Base-by-base conservation (phyloP, 2,888 invertebrate species). In the Sialis lutaria region DNA sequence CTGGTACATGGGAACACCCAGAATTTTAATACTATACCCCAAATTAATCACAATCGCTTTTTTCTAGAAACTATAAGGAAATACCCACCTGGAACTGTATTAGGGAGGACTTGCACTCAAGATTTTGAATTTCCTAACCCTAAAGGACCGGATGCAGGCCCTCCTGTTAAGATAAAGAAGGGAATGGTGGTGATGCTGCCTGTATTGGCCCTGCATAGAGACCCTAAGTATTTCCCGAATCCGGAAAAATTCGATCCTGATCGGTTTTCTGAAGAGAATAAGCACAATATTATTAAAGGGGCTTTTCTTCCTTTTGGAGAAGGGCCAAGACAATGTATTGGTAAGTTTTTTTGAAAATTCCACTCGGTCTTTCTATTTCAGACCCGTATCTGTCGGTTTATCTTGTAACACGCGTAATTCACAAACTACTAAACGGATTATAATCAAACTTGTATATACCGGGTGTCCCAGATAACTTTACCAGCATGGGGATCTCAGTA, bases 251-350 rank as follows among this genome's bases (percentile, higher is more conserved):
- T 52, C 47, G 50, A 52, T 42, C 56, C 56, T 1, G 54, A 54
- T 9, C 10, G 56, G 22, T 57, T 56, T 53, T 51, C 51, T 2
- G 54, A 55, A 3, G 59, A 57, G 34, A 57, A 58, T 32, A 59
- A 56, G 44, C 48, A 50, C 5, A 52, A 53, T 6, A 49, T 57
- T 6, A 52, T 51, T 6, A 59, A 57, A 42, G 56, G 54, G 41
- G 50, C 55, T 6, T 61, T 53, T 51, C 44, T 58, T 46, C 57
- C 58, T 0, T 57, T 60, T 41, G 58, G 60, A 12, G 57, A 58
- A 44, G 60, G 60, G 6, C 60, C 60, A 8, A 53, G 59, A 33
- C 50, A 50, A 31, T 60, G 60, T 50, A 31, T 59, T 45, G 60
- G 60, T 60, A 51, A 5, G 37, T 22, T 22, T 22, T 22, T 22